phyloP scores from a whole-genome alignment of 2,113 vertebrate genomes.

The Taxidea taxus region DNA sequence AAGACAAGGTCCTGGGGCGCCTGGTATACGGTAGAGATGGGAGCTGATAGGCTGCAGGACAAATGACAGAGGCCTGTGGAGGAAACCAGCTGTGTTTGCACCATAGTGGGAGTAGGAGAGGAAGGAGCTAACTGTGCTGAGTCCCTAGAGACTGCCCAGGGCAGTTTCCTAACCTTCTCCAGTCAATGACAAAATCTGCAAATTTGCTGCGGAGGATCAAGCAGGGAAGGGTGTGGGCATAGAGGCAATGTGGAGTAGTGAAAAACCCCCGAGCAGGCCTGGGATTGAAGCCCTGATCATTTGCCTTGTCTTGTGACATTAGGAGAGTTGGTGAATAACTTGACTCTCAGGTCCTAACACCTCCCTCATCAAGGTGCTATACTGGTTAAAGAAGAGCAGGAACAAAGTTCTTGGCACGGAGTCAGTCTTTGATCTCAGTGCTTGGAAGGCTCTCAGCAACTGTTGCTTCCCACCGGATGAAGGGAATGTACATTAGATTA shows the following conservation, averaged over 20 bases:
- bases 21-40: background rate
- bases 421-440: background rate
- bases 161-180: background rate
- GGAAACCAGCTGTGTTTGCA: background rate
- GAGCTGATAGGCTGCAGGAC: background rate
- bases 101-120: background rate
- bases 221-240: rapidly evolving
- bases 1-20: conserved; percentile 39
- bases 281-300: background rate
- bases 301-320: background rate
- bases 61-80: background rate
- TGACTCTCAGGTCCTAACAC: background rate
- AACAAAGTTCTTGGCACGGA: background rate
- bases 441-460: background rate
- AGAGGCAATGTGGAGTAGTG: background rate
- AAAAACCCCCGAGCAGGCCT: background rate
- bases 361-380: background rate
- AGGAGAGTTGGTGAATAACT: background rate
- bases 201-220: background rate
- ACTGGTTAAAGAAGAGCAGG: background rate
- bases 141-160: conserved; percentile 6
- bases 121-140: background rate
- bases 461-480: background rate
- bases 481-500: background rate
- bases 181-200: background rate